phyloP scores from a whole-genome alignment of 2,888 invertebrate genomes.

The Sarcophaga rosellei region DNA sequence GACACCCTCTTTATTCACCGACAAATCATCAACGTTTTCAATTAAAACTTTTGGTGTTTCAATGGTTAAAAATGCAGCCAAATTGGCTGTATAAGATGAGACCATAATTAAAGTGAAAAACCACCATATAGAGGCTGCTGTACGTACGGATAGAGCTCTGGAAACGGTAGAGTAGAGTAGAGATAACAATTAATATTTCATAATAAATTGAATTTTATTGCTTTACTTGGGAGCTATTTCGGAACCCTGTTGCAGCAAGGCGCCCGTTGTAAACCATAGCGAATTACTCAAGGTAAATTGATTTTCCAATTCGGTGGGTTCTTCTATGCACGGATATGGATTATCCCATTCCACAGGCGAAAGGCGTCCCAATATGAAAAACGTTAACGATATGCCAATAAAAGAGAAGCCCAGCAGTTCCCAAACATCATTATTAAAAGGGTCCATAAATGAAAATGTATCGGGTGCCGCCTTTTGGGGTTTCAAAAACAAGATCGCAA shows the following conservation, averaged over 20 bases:
- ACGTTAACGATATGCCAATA: constrained; percentile 88
- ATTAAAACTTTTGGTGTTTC: constrained; percentile 88
- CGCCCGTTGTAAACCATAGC: constrained; percentile 94
- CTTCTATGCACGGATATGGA: constrained; percentile 91
- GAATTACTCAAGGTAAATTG: constrained; percentile 91
- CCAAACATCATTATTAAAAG: constrained; percentile 93
- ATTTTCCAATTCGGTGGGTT: constrained; percentile 91
- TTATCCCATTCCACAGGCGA: constrained; percentile 95
- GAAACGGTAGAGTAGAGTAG: constrained; percentile 1
- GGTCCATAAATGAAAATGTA: constrained; percentile 95
- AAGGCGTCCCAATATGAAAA: constrained; percentile 90
- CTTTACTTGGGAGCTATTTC: constrained; percentile 88
- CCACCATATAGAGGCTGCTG: constrained; percentile 94
- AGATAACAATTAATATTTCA: background rate
- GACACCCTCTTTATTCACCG: constrained; percentile 88
- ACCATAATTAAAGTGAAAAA: constrained; percentile 91
- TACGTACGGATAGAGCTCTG: constrained; percentile 92
- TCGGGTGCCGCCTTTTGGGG: constrained; percentile 92
- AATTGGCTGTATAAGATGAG: constrained; percentile 93
- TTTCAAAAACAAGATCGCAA: constrained; percentile 93
- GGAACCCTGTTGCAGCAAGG: constrained; percentile 92
- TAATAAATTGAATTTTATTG: background rate
- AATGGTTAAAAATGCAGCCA: constrained; percentile 94
- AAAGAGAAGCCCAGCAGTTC: constrained; percentile 90
- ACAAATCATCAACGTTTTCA: constrained; percentile 91